Base-by-base conservation (phyloP, 1,140 invertebrate genomes). In the Neelides sp. region DNA sequence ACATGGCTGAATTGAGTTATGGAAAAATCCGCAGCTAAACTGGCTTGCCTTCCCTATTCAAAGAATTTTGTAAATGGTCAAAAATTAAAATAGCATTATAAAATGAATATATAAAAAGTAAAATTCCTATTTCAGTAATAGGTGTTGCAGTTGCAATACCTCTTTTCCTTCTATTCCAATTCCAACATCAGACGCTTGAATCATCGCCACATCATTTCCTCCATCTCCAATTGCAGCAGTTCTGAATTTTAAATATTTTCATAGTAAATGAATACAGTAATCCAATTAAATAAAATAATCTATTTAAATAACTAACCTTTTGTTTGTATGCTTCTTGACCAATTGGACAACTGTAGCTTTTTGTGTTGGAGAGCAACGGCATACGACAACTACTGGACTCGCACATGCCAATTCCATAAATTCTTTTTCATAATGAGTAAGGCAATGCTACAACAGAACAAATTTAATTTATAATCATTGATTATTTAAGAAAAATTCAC, bases 21-120 rank as follows among this genome's bases (percentile, higher is more conserved):
- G 57, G 92, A 96, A 70, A 98, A 98, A 71, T 99, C 95, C n/a
- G 95, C 94, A 40, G 96, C 96, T 48, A 99, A 71, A 28, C 92
- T 95, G 2, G 95, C 95, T 68, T 97, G 91, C 61, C 85, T 80
- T 5, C 93, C 93, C 91, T 57, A 86, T 65, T 19, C 64, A 41
- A 48, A 23, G 39, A 32, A 44, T n/a, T 17, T 19, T 32, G 45
- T 20, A 19, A 12, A 30, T 17, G 22, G 24, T 50, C 36, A 54
- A 43, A 51, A 43, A 41, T 37, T n/a, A 26, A 24, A 22, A 32
- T 27, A 28, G 4, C 37, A 35, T 19, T 23, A 37, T 7, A 12
- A 48, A 39, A 26, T 37, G 32, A 46, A 40, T 13, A 24, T 3
- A 27, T 20, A 13, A 27, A 46, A 26, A 12, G 10, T 17, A 17